Evolutionary conservation across 1,140 invertebrate genomes (phyloP), one percentile per base, ranked within the genome.

Genomic region (Drosophila malerkotliana): DNA sequence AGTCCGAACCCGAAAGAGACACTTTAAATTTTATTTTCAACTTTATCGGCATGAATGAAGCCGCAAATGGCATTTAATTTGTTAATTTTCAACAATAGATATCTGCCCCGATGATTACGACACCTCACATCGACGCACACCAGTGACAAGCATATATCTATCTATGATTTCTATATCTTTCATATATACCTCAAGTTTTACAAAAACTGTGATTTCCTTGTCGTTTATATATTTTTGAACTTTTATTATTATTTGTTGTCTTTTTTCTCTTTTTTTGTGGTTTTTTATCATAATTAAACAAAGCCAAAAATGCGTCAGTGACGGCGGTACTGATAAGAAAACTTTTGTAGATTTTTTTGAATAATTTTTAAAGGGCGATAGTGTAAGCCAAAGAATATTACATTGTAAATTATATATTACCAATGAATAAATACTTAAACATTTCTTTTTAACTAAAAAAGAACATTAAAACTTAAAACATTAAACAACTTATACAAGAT

Each of bases 211-310:
- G 72, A 79, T 77, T 80, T 59, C 47, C 71, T 61, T 9, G 15
- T 51, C 14, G 30, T 45, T 44, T 54, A 32, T 41, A 21, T 48
- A 32, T 39, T 66, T 69, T 61, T 83, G 28, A 24, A 32, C 67
- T 79, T 84, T 79, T 84, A 68, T 83, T 73, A 39, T 47, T 71
- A 71, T 75, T 58, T 61, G 39, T 80, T 18, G 15, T 18, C 1
- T 72, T 41, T 41, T 8, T 32, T 32, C 8, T 32, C 9, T 41
- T 14, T n/a, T 41, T 41, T 41, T 41, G 7, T 4, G 5, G 2
- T 18, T 44, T 87, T 87, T 85, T 87, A 85, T 85, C 82, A 87
- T 87, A 85, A 85, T 78, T 82, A 87, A 88, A 82, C 75, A 87
- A 76, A 52, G 45, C 49, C 34, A 78, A 78, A 39, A 41, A 72